A percentile compares a stretch with the other conserved stretches of the same genome.
Conservation (phyloP, 1,140 invertebrate species). For the Bombus consobrinus region DNA sequence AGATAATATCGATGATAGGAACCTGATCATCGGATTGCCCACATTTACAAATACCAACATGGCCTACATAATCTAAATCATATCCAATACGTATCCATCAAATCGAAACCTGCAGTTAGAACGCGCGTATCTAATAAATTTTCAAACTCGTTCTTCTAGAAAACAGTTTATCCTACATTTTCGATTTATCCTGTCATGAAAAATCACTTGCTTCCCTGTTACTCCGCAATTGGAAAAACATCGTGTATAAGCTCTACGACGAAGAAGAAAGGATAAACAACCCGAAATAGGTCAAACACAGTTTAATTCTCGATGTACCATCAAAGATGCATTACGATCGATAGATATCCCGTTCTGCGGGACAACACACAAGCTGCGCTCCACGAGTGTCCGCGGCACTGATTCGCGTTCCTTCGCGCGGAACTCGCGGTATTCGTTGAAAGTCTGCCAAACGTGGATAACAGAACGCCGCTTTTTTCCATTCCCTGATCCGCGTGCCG, state of each 20-base stretch:
- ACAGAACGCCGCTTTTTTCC: background rate
- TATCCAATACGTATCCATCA: too few relatives aligned
- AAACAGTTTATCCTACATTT: background rate
- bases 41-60: too few relatives aligned
- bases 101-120: too few relatives aligned
- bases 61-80: too few relatives aligned
- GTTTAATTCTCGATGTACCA: background rate
- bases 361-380: background rate
- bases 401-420: background rate
- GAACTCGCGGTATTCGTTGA: slow-evolving; percentile 8
- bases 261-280: background rate
- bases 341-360: background rate
- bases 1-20: too few relatives aligned
- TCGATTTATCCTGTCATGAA: background rate
- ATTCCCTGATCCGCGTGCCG: background rate
- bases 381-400: background rate
- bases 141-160: background rate
- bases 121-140: too few relatives aligned
- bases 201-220: background rate
- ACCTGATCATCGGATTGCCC: too few relatives aligned
- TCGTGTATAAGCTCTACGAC: background rate
- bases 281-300: background rate
- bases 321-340: background rate
- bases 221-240: background rate
- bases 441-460: slow-evolving; percentile 4